phyloP scores from a whole-genome alignment of 2,888 invertebrate species.

The Caenorhabditis macrosperma region DNA sequence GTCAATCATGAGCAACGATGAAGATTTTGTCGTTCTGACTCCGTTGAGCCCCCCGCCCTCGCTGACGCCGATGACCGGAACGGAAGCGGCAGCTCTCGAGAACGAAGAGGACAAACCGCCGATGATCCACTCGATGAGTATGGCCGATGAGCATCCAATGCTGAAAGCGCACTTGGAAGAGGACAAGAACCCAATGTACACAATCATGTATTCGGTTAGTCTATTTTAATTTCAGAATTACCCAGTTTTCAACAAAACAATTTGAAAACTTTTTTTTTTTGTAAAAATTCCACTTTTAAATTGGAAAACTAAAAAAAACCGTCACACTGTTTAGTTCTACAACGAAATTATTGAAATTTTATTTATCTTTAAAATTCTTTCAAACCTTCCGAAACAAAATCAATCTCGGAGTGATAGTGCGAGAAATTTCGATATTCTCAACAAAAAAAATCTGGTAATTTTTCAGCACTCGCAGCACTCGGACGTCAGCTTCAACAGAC shows the following conservation, averaged over 20 bases:
- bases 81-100: neutral
- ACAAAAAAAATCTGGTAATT: neutral
- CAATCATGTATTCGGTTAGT: conserved; percentile 46
- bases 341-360: too few species aligned
- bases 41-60: conserved; percentile 27
- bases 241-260: too few species aligned
- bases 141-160: neutral
- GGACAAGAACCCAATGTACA: conserved; percentile 21
- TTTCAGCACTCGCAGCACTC: conserved; percentile 19
- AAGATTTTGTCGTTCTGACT: neutral
- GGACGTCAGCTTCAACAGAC: conserved; percentile 20
- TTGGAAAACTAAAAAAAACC: too few species aligned
- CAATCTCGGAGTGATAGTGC: too few species aligned
- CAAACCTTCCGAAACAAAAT: too few species aligned
- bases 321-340: too few species aligned
- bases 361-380: too few species aligned
- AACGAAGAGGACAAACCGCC: neutral
- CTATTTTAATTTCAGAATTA: neutral
- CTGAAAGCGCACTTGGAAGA: conserved; percentile 3
- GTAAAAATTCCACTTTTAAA: too few species aligned
- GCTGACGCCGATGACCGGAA: neutral
- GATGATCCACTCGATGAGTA: neutral
- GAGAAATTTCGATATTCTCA: too few species aligned
- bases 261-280: too few species aligned
- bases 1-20: conserved; percentile 30